Percentiles rank a stretch among this genome's conserved stretches.
These are phyloP conservation scores for Myxocyprinus asiaticus DNA, from an alignment of 2,113 vertebrate species.

Conservation along the genomic window DNA sequence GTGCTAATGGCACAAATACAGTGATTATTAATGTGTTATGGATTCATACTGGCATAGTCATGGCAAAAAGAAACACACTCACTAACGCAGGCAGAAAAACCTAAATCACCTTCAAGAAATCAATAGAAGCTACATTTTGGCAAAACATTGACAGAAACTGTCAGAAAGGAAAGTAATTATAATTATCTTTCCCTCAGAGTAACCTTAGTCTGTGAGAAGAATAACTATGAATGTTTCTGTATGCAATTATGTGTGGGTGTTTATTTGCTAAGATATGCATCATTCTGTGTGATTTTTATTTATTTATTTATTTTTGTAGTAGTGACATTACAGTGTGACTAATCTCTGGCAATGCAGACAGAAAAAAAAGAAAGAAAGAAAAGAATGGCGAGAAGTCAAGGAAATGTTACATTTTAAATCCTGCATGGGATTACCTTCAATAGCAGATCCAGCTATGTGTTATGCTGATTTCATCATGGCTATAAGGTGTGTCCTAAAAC, in stretches of 20 bases:
- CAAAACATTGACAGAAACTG: background rate
- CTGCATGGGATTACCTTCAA: too few relatives aligned
- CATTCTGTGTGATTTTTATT: background rate
- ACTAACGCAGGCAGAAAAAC: too few relatives aligned
- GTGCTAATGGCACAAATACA: background rate
- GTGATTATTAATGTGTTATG: slow-evolving; percentile 24
- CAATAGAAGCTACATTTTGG: background rate
- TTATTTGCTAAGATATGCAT: background rate
- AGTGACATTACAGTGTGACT: background rate
- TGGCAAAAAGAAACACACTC: too few relatives aligned
- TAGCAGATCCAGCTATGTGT: too few relatives aligned
- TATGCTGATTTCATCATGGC: too few relatives aligned
- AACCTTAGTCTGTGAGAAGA: background rate
- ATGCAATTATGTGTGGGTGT: background rate
- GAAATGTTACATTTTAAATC: too few relatives aligned
- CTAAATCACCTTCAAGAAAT: slow-evolving; percentile 13
- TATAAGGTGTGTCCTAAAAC: too few relatives aligned
- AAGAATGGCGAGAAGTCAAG: too few relatives aligned
- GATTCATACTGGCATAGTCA: slow-evolving; percentile 1
- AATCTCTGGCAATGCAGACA: slow-evolving; percentile 12
- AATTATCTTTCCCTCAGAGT: too few relatives aligned
- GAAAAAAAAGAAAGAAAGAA: too few relatives aligned
- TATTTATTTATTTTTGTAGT: too few relatives aligned
- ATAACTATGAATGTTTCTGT: background rate
- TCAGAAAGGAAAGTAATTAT: too few relatives aligned